Percentiles rank a stretch among this genome's conserved stretches.
Conservation (phyloP, 2,113 vertebrate genomes). For the Thalassarche chlororhynchos region DNA sequence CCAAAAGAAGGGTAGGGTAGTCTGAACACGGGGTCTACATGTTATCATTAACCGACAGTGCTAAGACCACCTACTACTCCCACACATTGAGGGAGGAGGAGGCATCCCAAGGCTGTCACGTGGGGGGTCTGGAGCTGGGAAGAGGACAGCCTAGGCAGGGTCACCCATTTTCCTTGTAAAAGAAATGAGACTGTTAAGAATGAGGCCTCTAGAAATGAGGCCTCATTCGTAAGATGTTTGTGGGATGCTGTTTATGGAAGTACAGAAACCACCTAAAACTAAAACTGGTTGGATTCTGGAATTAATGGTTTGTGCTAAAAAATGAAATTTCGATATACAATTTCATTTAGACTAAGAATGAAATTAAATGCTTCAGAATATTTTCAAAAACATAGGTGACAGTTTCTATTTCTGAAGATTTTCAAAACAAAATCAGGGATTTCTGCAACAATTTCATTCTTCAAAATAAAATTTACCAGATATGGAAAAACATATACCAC, state of each 20-base stretch:
- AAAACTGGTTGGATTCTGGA: background rate
- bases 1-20: background rate
- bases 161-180: background rate
- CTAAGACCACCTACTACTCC: background rate
- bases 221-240: background rate
- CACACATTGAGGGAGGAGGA: background rate
- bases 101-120: background rate
- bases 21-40: background rate
- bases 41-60: background rate
- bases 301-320: background rate
- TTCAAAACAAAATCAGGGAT: background rate
- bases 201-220: background rate
- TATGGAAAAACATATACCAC: background rate
- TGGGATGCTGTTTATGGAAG: background rate
- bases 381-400: background rate
- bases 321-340: background rate
- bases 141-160: background rate
- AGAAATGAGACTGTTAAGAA: background rate
- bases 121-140: background rate
- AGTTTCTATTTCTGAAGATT: background rate
- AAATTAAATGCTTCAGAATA: background rate
- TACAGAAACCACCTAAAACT: background rate
- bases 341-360: background rate
- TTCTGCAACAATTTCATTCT: background rate
- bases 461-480: background rate